A percentile compares a stretch with the other conserved stretches of the same genome.
phyloP scores from a whole-genome alignment of 2,888 invertebrate species.

The Proisotoma minuta region DNA sequence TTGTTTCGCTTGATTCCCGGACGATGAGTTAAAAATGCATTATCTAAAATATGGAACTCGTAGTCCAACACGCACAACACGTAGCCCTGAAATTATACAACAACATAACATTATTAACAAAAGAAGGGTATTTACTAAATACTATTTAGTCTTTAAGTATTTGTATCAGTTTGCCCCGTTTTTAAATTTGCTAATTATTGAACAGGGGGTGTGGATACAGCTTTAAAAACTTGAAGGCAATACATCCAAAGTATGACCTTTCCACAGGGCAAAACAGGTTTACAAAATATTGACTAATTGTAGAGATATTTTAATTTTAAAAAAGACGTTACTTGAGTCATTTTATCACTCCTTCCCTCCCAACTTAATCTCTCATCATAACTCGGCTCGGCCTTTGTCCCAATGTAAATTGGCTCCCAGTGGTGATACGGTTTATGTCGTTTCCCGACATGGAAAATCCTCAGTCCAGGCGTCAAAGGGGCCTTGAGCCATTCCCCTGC shows the following conservation, averaged over 20 bases:
- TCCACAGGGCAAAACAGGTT: too few relatives aligned
- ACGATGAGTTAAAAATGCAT: conserved; percentile 87
- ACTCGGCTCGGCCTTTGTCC: conserved; percentile 78
- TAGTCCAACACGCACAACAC: conserved; percentile 84
- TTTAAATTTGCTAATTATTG: too few relatives aligned
- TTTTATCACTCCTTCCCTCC: conserved; percentile 93
- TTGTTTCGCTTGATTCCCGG: conserved; percentile 83
- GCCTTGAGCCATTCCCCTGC: conserved; percentile 75
- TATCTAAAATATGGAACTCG: conserved; percentile 86
- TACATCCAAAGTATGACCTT: too few relatives aligned
- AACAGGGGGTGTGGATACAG: too few relatives aligned
- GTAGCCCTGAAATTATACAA: conserved; percentile 65
- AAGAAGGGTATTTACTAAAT: too few relatives aligned
- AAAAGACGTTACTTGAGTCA: conserved; percentile 72
- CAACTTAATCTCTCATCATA: conserved; percentile 88
- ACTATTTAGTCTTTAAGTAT: not conserved
- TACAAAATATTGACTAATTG: too few relatives aligned
- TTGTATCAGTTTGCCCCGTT: not conserved
- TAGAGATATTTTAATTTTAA: too few relatives aligned
- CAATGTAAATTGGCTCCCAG: conserved; percentile 93
- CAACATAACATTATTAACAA: not conserved
- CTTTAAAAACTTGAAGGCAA: too few relatives aligned
- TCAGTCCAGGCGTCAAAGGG: conserved; percentile 52
- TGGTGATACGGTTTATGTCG: conserved; percentile 72
- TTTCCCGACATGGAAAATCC: conserved; percentile 82